phyloP scores from a whole-genome alignment of 2,888 invertebrate species.

The Dermolepida albohirtum region DNA sequence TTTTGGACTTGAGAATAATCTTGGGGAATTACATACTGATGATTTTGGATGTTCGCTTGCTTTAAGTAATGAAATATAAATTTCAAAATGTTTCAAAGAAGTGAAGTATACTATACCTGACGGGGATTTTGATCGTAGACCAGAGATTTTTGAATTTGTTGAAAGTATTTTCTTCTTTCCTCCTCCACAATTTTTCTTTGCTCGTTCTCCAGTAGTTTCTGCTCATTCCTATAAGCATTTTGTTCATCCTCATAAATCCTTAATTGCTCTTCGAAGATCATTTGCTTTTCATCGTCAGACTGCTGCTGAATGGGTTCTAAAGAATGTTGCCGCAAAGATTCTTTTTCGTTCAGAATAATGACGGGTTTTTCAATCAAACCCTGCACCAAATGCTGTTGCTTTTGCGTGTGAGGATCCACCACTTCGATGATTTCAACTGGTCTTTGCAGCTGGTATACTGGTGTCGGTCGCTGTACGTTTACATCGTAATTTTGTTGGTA shows the following conservation, averaged over 20 bases:
- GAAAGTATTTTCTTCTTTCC: slow-evolving; percentile 21
- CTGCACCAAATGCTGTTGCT: background rate
- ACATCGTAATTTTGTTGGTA: slow-evolving; percentile 22
- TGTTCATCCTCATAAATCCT: slow-evolving; percentile 44
- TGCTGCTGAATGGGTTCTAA: background rate
- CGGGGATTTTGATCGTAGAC: slow-evolving; percentile 11
- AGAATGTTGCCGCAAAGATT: background rate
- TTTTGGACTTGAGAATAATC: slow-evolving; percentile 29
- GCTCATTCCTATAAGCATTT: slow-evolving; percentile 31
- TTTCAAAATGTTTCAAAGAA: background rate
- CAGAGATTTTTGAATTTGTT: slow-evolving; percentile 13
- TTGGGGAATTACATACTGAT: slow-evolving; percentile 36
- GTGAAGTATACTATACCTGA: slow-evolving; percentile 11
- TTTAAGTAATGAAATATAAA: background rate
- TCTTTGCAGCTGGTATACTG: slow-evolving; percentile 9
- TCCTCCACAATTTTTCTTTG: slow-evolving; percentile 20
- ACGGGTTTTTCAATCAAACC: slow-evolving; percentile 17
- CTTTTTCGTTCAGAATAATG: slow-evolving; percentile 22
- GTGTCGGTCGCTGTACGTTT: background rate
- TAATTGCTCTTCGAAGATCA: slow-evolving; percentile 40
- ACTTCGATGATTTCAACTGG: slow-evolving; percentile 14
- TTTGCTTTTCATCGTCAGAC: slow-evolving; percentile 29
- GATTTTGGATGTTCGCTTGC: slow-evolving; percentile 30
- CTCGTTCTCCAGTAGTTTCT: slow-evolving; percentile 22
- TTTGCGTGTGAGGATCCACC: slow-evolving; percentile 2